Base-by-base conservation (phyloP, 2,888 invertebrate genomes). In the Meiosimyza platycephala region DNA sequence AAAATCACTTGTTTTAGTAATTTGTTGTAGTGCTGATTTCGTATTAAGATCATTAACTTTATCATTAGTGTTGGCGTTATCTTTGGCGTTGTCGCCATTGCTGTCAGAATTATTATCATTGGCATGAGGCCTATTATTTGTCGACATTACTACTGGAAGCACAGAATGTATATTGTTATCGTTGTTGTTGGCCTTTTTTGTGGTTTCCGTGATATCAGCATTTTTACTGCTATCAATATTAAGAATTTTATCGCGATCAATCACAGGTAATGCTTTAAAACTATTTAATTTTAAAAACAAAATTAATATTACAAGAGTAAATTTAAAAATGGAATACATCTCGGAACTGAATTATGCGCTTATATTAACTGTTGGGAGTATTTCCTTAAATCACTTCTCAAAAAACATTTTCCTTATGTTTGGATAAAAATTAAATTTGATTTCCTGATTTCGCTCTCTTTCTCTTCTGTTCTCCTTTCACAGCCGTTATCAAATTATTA, bases 281-380 rank as follows among this genome's bases (percentile, higher is more conserved):
- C 70, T 71, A 55, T 64, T 68, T 6, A 75, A 60, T 73, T 77
- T 78, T n/a, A 77, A 67, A 52, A 76, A 75, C 16, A 82, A 50
- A 68, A 82, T 72, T 7, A 79, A 22, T 18, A 77, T 28, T 60
- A 80, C 55, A 47, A 78, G 9, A 59, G 51, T 67, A 16, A 76
- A 66, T 71, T 77, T 76, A 11, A 77, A 59, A 22, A 74, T 18
- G n/a, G 75, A 55, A 33, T n/a, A 72, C 77, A 80, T 77, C 71
- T 76, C 28, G 28, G 28, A 28, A 28, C 28, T 28, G 4, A 28
- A 28, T 3, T 28, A 28, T 28, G 28, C 28, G 28, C 28, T 77
- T 69, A 7, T 28, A 59, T 15, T n/a, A 40, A 40, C 9, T 40
- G 4, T 4, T 40, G 9, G 40, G 40, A 40, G 18, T 22, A 55